A percentile compares a stretch with the other conserved stretches of the same genome.
Conservation (phyloP, 2,888 invertebrate species). For the Cepaea hortensis region DNA sequence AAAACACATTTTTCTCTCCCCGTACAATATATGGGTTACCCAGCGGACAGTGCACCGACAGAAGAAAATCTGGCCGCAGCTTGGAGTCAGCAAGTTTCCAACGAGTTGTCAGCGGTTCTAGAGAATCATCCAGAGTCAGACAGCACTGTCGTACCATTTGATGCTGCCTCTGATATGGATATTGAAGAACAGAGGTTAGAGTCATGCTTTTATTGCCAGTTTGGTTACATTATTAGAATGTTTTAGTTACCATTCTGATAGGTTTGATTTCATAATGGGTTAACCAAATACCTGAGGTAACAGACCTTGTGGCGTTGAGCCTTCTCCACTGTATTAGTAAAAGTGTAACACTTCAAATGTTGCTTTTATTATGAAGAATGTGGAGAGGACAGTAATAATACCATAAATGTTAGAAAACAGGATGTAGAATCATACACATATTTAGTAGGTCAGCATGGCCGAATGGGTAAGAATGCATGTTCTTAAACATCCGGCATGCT, state of each 20-base stretch:
- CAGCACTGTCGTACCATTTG: constrained; percentile 78
- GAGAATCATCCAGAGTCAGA: constrained; percentile 78
- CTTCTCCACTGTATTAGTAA: no score
- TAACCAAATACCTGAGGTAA: not conserved
- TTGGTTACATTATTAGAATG: not conserved
- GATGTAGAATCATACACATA: no score
- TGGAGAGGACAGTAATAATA: no score
- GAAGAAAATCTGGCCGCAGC: constrained; percentile 73
- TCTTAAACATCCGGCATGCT: no score
- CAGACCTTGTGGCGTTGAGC: no score
- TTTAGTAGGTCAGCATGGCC: no score
- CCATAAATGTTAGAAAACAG: no score
- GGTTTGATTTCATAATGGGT: not conserved
- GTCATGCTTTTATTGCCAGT: not conserved
- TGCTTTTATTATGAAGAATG: no score
- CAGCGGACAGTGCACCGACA: constrained; percentile 51
- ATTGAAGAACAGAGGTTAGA: constrained; percentile 91
- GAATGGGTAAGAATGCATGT: no score
- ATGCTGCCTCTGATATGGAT: constrained; percentile 86
- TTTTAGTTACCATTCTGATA: not conserved
- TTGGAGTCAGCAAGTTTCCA: constrained; percentile 75
- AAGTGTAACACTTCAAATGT: no score
- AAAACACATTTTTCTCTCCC: no score
- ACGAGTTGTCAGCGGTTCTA: constrained; percentile 76
- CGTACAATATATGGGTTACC: no score